A percentile compares a stretch with the other conserved stretches of the same genome.
Conservation (phyloP, 1,140 invertebrate species). For the Drosophila kikkawai region DNA sequence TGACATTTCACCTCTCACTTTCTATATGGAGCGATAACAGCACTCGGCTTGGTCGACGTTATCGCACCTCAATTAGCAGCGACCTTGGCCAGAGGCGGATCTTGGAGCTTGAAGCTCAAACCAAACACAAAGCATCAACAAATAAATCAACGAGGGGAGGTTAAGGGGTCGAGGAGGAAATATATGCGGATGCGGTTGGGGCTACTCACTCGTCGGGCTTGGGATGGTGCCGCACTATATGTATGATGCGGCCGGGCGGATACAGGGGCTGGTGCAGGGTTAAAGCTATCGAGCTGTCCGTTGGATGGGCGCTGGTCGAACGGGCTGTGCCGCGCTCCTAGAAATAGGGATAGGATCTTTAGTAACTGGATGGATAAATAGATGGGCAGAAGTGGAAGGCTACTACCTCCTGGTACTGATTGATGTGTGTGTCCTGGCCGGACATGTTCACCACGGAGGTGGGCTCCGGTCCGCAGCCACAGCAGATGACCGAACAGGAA, state of each 20-base stretch:
- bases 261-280: slow-evolving; percentile 93
- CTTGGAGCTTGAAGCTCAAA: slow-evolving; percentile 4
- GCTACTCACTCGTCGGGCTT: slow-evolving; percentile 91
- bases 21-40: slow-evolving; percentile 11
- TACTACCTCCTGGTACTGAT: slow-evolving; percentile 86
- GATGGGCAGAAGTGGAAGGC: neutral
- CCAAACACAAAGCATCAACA: slow-evolving; percentile 36
- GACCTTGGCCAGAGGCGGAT: slow-evolving; percentile 34
- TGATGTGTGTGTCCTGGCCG: slow-evolving; percentile 86
- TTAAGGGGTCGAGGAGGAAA: slow-evolving; percentile 34
- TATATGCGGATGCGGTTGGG: slow-evolving; percentile 30
- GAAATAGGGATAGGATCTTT: neutral
- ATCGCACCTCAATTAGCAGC: slow-evolving; percentile 39
- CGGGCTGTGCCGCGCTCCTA: slow-evolving; percentile 86
- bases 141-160: slow-evolving; percentile 30
- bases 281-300: slow-evolving; percentile 90
- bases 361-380: neutral
- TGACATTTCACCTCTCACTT: slow-evolving; percentile 18
- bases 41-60: neutral
- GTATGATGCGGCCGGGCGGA: slow-evolving; percentile 95
- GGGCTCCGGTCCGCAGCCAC: slow-evolving; percentile 89
- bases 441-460: slow-evolving; percentile 89
- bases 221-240: slow-evolving; percentile 95
- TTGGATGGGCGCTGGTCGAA: slow-evolving; percentile 88
- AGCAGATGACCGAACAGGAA: slow-evolving; percentile 92